Base-by-base conservation (phyloP, 2,797 vertebrate genomes). In the Chelmon rostratus region DNA sequence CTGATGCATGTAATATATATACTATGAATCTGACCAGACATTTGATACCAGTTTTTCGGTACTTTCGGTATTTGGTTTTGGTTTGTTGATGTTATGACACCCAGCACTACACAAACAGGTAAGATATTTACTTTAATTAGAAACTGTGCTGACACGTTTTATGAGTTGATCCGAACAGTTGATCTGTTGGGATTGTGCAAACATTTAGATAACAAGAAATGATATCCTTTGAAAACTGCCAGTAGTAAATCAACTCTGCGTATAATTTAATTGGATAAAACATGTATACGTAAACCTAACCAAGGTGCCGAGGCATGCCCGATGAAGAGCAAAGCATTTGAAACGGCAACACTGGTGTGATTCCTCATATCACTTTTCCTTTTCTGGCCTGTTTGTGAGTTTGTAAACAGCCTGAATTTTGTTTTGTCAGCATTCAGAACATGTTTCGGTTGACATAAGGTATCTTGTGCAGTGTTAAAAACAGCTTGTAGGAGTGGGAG, bases 401-500 rank as follows among this genome's bases (percentile, higher is more conserved):
- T 83, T 77, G 79, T 83, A 83, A 81, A 91, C 79, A 86, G 79
- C 19, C 76, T 47, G 87, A 85, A 69, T 88, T 86, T 79, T 70
- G 86, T 89, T 90, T 88, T 81, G 85, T 93, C 90, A 88, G 92
- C 91, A 91, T 87, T 85, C 78, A 10, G 81, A 33, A 85, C 77
- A 75, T 73, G 61, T 88, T 86, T 85, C 35, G 38, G 79, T 91
- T 82, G 86, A 93, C 91, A 91, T 92, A 91, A 89, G 92, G 91
- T 90, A 89, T 86, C 83, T 76, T 68, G 83, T 44, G 88, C 75
- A 0, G 91, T 84, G 90, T 91, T 92, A 89, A 90, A 90, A 93
- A 89, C 91, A 93, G 90, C 90, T 91, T 91, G 89, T 84, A 72
- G 83, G 91, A 92, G 91, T 91, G 90, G 91, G 91, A 91, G 86